Conservation (phyloP, 2,113 vertebrate species). For the Trematocara stigmaticum region DNA sequence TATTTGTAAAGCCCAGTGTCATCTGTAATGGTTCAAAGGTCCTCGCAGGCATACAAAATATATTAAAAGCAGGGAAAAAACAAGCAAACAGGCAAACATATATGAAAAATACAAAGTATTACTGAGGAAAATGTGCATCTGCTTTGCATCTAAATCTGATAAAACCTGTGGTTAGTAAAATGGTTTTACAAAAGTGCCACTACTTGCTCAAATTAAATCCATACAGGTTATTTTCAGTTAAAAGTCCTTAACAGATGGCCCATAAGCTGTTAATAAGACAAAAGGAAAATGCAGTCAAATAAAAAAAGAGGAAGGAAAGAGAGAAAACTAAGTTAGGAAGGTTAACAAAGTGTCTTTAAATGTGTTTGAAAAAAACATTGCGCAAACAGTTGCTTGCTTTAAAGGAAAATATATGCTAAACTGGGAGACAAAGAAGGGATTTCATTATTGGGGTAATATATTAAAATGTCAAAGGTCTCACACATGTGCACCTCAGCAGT, state of each 20-base stretch:
- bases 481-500: not conserved
- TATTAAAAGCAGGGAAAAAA: not conserved
- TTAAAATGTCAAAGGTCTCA: not conserved
- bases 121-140: not conserved
- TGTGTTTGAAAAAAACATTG: not conserved
- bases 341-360: not conserved
- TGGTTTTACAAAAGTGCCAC: not conserved
- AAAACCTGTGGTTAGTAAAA: not conserved
- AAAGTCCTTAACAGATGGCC: not conserved
- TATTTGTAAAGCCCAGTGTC: not conserved
- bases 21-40: not conserved
- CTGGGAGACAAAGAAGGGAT: not conserved
- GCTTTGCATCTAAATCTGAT: not conserved
- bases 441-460: not conserved
- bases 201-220: not conserved
- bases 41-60: not conserved
- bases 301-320: not conserved
- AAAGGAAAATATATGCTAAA: not conserved
- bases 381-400: not conserved
- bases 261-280: not conserved
- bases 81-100: not conserved
- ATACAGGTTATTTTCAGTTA: not conserved
- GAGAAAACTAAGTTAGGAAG: not conserved
- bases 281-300: not conserved
- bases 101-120: not conserved